These are phyloP conservation scores for Leucophenga montana DNA, from an alignment of 2,888 invertebrate species.

Conservation along the genomic window DNA sequence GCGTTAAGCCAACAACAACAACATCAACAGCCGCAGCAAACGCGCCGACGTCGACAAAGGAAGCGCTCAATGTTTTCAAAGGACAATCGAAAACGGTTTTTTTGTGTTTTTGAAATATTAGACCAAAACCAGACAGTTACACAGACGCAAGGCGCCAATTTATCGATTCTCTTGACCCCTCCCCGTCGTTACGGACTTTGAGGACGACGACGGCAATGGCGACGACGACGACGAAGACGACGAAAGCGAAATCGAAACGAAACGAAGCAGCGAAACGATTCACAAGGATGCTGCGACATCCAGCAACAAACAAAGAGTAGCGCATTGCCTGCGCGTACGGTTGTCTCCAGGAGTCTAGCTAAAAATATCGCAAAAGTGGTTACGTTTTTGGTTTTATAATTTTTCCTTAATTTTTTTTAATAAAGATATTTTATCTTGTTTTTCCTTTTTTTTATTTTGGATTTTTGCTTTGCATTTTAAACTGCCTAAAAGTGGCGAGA, in stretches of 20 bases:
- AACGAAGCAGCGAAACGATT: conserved; percentile 25
- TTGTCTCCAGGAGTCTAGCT: conserved; percentile 47
- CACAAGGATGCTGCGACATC: conserved; percentile 51
- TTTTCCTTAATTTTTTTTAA: neutral
- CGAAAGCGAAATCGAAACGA: conserved; percentile 38
- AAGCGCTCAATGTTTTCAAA: neutral
- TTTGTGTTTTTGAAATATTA: conserved; percentile 54
- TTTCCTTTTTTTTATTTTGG: neutral
- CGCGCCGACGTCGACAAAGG: neutral
- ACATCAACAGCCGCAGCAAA: neutral
- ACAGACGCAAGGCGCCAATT: conserved; percentile 64
- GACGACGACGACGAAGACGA: neutral
- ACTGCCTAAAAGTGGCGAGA: conserved; percentile 20
- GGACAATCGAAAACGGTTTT: conserved; percentile 10
- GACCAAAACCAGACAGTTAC: conserved; percentile 63
- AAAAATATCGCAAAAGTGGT: conserved; percentile 45
- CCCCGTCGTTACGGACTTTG: conserved; percentile 9
- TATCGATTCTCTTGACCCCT: conserved; percentile 54
- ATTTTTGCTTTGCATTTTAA: neutral
- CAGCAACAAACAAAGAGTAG: conserved; percentile 18
- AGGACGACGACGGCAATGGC: neutral
- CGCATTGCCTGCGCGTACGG: conserved; percentile 60
- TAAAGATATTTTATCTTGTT: neutral
- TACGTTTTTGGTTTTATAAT: conserved; percentile 18
- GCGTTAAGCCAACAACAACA: neutral